phyloP scores from a whole-genome alignment of 2,888 invertebrate genomes.

The Tachina fera region DNA sequence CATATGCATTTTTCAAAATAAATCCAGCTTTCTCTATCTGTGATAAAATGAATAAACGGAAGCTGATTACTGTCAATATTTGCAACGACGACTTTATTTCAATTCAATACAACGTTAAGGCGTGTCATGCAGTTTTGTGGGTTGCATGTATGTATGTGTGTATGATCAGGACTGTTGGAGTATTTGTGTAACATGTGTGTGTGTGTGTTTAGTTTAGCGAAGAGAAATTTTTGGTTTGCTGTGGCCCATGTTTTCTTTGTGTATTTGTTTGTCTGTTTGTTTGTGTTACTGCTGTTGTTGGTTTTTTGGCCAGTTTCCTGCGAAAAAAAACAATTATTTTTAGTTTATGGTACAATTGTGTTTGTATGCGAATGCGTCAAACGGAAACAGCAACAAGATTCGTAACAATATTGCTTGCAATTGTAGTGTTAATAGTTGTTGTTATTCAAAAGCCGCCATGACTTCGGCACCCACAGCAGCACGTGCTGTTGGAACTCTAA shows the following conservation, averaged over 20 bases:
- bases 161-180: neutral
- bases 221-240: conserved; percentile 6
- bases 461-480: conserved; percentile 45
- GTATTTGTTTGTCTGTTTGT: conserved; percentile 8
- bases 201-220: neutral
- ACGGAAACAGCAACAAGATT: conserved; percentile 40
- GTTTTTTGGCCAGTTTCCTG: conserved; percentile 59
- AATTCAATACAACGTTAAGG: conserved; percentile 58
- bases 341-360: neutral
- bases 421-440: conserved; percentile 21
- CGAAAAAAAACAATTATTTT: conserved; percentile 8
- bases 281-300: conserved; percentile 14
- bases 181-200: neutral
- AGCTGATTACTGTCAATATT: conserved; percentile 80
- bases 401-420: conserved; percentile 50
- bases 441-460: conserved; percentile 29
- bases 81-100: conserved; percentile 76
- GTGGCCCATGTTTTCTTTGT: neutral
- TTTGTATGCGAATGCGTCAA: conserved; percentile 45
- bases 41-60: conserved; percentile 73
- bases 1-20: neutral
- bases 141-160: neutral
- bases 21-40: conserved; percentile 31
- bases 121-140: conserved; percentile 1
- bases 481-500: conserved; percentile 59